Base-by-base conservation (phyloP, 2,797 vertebrate genomes). In the Lophius americanus region DNA sequence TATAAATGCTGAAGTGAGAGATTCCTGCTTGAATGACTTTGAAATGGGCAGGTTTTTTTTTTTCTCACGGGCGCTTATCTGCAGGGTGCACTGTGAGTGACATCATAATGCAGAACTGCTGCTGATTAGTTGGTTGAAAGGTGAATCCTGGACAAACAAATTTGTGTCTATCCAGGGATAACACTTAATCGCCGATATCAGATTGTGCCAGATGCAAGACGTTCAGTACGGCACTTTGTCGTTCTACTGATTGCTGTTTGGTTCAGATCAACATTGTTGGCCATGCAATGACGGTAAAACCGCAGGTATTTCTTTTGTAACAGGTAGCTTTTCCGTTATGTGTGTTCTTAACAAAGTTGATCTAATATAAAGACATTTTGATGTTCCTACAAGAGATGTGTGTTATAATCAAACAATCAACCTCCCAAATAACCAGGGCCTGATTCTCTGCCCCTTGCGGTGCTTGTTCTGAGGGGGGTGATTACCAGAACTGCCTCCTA, bases 311-410 rank as follows among this genome's bases (percentile, higher is more conserved):
- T 52, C n/a, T 32, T 73, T 70, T 68, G 23, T 73, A 66, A 67
- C 74, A 81, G 73, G 59, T 58, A 56, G 52, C n/a, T 71, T 39
- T 52, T 53, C 54, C 58, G 43, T 55, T 78, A 23, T 32, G 12
- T 55, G 43, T 53, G 38, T 62, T 68, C 23, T n/a, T 49, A 47
- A 66, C 41, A 65, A 82, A 75, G 68, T 51, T 61, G 51, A 12
- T 79, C 64, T 63, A 70, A 86, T 88, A 78, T 76, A 76, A 78
- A 73, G 51, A 80, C 78, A 78, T 84, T 82, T 66, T 49, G 61
- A 77, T 39, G 69, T 60, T 73, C 36, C 52, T 73, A 47, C 49
- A 51, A 54, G 63, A 64, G 47, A 60, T 67, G 55, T 56, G 64
- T 65, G 80, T 78, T 72, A 64, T 81, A 82, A 81, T 74, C 75